Conservation (phyloP, 2,888 invertebrate genomes). For the Nasonovia ribisnigri region DNA sequence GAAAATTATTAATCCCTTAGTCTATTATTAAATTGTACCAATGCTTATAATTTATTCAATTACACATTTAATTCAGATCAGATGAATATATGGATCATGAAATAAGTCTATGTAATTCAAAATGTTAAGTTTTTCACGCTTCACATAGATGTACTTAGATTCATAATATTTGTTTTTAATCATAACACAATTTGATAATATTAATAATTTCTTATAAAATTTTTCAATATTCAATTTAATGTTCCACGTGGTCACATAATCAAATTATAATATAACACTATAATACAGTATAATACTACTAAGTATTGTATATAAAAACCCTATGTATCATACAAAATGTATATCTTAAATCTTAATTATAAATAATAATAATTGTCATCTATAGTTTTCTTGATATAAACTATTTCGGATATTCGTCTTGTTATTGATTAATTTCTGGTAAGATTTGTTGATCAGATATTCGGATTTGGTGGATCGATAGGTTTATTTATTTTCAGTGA, state of each 20-base stretch:
- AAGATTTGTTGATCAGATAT: too few species aligned
- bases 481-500: background rate
- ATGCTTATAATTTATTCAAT: too few species aligned
- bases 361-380: background rate
- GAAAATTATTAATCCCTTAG: too few species aligned
- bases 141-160: too few species aligned
- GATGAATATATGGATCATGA: background rate
- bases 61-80: background rate
- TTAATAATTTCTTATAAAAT: background rate
- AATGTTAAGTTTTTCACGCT: background rate
- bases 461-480: background rate
- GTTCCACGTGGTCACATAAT: background rate
- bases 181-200: background rate
- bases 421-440: too few species aligned
- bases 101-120: background rate
- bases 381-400: background rate
- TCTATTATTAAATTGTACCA: too few species aligned
- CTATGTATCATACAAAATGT: background rate
- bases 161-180: too few species aligned
- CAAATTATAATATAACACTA: background rate
- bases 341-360: background rate
- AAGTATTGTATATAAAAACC: background rate
- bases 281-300: too few species aligned
- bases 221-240: background rate
- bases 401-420: background rate